Conservation (phyloP, 1,140 invertebrate species). For the Drosophila baimaii region DNA sequence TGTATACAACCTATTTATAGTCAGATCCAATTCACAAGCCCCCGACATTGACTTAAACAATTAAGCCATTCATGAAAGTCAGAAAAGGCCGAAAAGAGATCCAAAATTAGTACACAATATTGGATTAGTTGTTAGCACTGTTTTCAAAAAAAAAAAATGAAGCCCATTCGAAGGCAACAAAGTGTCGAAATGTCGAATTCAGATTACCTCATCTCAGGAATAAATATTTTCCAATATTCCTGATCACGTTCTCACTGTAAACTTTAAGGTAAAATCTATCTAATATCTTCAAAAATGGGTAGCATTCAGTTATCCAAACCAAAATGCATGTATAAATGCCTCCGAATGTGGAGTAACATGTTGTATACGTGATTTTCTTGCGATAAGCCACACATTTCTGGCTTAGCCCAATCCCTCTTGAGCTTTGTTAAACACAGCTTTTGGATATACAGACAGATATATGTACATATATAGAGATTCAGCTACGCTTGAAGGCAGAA, state of each 20-base stretch:
- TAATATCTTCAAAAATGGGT: not conserved
- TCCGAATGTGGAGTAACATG: conserved; percentile 21
- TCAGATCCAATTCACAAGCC: conserved; percentile 9
- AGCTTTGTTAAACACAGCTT: conserved; percentile 10
- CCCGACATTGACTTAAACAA: conserved; percentile 28
- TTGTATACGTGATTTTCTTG: conserved; percentile 35
- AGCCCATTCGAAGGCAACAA: not conserved
- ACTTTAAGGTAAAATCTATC: too few relatives aligned
- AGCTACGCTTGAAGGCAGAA: conserved; percentile 4
- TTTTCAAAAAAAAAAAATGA: not conserved
- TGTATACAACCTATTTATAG: conserved; percentile 20
- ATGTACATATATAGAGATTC: not conserved
- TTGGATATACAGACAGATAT: not conserved
- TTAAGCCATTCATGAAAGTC: conserved; percentile 38
- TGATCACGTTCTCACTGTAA: not conserved
- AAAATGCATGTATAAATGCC: conserved; percentile 8
- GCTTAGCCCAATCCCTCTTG: not conserved
- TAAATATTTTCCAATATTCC: not conserved
- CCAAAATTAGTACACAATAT: conserved; percentile 8
- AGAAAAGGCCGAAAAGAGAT: conserved; percentile 2
- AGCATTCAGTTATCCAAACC: not conserved
- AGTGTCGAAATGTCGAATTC: not conserved
- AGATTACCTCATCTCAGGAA: not conserved
- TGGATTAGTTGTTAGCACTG: conserved; percentile 14
- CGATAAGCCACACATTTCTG: not conserved